Evolutionary conservation across 2,113 vertebrate genomes (phyloP).

Genomic region (Furnarius figulus): DNA sequence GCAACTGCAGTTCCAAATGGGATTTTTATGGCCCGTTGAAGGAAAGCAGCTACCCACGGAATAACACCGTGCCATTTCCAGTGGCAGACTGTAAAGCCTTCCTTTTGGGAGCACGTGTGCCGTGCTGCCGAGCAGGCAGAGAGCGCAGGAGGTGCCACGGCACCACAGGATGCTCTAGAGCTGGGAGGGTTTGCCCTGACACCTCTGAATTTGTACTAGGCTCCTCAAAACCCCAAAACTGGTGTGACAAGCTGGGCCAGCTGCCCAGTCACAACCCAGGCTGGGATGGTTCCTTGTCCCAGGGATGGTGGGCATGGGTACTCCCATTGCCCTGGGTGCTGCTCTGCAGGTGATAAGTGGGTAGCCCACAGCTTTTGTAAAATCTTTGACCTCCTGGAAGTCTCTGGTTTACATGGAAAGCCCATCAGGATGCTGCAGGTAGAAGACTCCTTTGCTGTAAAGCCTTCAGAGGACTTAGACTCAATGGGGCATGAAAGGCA

Average conservation of each 20-base stretch:
- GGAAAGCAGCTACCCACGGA: slow-evolving; percentile 58
- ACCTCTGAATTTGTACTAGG: not conserved
- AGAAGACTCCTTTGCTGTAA: not conserved
- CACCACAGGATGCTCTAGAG: not conserved
- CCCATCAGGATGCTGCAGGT: not conserved
- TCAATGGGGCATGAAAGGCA: not conserved
- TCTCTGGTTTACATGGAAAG: not conserved
- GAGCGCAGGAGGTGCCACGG: not conserved
- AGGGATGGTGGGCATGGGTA: not conserved
- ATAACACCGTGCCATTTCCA: not conserved
- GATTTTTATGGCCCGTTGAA: slow-evolving; percentile 65
- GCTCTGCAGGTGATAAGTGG: not conserved
- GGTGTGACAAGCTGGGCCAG: not conserved
- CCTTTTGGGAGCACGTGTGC: not conserved
- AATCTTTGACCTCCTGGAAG: not conserved
- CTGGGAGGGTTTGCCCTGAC: fast-evolving
- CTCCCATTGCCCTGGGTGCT: not conserved
- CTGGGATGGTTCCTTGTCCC: not conserved
- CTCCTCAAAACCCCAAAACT: not conserved
- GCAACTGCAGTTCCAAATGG: slow-evolving; percentile 49
- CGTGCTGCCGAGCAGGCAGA: fast-evolving
- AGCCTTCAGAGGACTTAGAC: not conserved
- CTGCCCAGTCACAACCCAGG: fast-evolving
- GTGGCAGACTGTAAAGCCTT: not conserved
- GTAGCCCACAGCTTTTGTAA: not conserved